These are phyloP conservation scores for Atherinosoma microstoma DNA, from an alignment of 2,797 vertebrate genomes.

Conservation along the genomic window DNA sequence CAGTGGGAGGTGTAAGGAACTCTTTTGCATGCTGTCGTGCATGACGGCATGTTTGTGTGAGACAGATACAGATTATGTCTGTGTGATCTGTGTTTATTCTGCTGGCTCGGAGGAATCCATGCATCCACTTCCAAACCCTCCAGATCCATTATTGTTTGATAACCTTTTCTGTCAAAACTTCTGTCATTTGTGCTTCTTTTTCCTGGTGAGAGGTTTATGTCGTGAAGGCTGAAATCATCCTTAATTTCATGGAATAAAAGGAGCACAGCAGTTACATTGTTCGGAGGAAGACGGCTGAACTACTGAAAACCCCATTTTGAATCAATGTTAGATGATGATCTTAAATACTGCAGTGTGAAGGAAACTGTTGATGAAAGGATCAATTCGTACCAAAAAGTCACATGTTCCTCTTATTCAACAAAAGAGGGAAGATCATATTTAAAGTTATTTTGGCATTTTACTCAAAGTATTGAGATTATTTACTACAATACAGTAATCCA, in stretches of 20 bases:
- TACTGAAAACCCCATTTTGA: slow-evolving; percentile 29
- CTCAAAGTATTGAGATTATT: background rate
- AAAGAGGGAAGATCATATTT: background rate
- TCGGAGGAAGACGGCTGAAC: slow-evolving; percentile 41
- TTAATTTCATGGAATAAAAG: background rate
- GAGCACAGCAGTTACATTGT: slow-evolving; percentile 39
- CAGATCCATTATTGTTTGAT: slow-evolving; percentile 34
- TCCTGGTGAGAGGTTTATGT: background rate
- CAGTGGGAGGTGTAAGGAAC: slow-evolving; percentile 28
- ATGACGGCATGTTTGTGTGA: slow-evolving; percentile 33
- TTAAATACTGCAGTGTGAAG: slow-evolving; percentile 9
- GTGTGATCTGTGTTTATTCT: slow-evolving; percentile 58
- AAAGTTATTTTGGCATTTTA: slow-evolving; percentile 8
- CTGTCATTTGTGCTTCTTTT: slow-evolving; percentile 25
- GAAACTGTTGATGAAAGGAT: slow-evolving; percentile 27
- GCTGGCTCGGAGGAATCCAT: slow-evolving; percentile 36
- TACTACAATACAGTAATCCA: background rate
- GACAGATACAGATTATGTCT: slow-evolving; percentile 19
- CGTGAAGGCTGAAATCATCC: slow-evolving; percentile 9
- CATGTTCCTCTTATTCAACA: slow-evolving; percentile 32
- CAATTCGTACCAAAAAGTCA: slow-evolving; percentile 38
- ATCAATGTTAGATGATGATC: slow-evolving; percentile 22
- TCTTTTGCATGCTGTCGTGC: slow-evolving; percentile 24
- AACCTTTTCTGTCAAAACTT: slow-evolving; percentile 28
- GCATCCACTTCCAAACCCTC: slow-evolving; percentile 49